Evolutionary conservation across 1,140 invertebrate species (phyloP).

Genomic region (Penaeus japonicus): DNA sequence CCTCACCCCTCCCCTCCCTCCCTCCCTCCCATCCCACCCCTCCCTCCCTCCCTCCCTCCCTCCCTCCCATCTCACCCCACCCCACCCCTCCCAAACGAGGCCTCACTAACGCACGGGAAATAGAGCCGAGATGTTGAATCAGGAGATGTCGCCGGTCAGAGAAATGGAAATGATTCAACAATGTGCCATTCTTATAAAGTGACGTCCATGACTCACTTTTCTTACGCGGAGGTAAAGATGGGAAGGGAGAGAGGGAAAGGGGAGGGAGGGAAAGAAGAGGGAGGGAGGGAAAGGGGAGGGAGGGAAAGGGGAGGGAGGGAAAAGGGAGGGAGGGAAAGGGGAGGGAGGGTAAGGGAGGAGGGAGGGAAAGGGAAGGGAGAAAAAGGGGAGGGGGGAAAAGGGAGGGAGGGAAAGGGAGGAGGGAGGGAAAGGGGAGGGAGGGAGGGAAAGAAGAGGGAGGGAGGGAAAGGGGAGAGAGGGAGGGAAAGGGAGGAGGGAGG

Average conservation of each 20-base stretch:
- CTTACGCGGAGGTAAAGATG: background rate
- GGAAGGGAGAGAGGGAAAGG: background rate
- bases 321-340: background rate
- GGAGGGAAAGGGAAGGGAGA: background rate
- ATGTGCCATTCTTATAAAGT: slow-evolving; percentile 16
- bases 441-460: background rate
- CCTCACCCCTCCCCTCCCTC: too few species aligned
- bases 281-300: background rate
- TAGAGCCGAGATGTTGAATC: slow-evolving; percentile 18
- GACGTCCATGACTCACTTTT: slow-evolving; percentile 27
- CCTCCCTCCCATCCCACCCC: too few species aligned
- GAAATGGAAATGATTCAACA: slow-evolving; percentile 25
- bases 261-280: background rate
- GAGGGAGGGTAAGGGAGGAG: background rate
- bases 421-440: background rate
- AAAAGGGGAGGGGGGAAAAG: too few species aligned
- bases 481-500: background rate
- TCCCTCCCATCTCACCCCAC: background rate
- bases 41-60: too few species aligned
- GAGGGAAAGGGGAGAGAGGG: background rate
- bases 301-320: background rate
- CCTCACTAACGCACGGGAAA: background rate
- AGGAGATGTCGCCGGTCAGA: background rate
- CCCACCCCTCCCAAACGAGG: background rate
- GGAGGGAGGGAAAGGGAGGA: too few species aligned